These are phyloP conservation scores for Hydractinia echinata DNA, from an alignment of 30 jellyfish, hydroid and myxozoan species.

Conservation along the genomic window DNA sequence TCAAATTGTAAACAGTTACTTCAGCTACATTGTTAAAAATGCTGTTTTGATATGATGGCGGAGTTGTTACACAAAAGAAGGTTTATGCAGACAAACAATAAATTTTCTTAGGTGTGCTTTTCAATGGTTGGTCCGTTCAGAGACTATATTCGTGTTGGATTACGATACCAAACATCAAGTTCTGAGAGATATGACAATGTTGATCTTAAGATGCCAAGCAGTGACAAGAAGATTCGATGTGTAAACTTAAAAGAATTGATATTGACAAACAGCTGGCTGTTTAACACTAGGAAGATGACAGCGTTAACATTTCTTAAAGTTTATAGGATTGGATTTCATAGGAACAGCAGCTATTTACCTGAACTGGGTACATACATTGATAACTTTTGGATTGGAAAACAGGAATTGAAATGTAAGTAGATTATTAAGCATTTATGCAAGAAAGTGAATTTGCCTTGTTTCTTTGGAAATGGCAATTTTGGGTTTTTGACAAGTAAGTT, in stretches of 20 bases:
- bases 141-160: not conserved
- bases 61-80: not conserved
- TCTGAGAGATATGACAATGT: not conserved
- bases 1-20: too few species aligned
- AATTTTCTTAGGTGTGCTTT: not conserved
- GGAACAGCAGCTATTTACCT: not conserved
- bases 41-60: not conserved
- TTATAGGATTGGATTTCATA: not conserved
- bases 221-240: not conserved
- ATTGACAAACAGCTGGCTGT: not conserved
- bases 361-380: not conserved
- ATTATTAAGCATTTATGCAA: not conserved
- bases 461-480: too few species aligned
- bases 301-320: not conserved
- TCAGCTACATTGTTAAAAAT: not conserved
- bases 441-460: too few species aligned
- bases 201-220: not conserved
- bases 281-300: not conserved
- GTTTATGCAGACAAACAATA: not conserved
- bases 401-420: not conserved
- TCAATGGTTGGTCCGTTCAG: constrained; percentile 15
- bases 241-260: not conserved
- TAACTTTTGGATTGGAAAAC: constrained; percentile 7
- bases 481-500: too few species aligned
- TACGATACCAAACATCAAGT: not conserved